Evolutionary conservation across 2,888 invertebrate species (phyloP), one percentile per base, ranked within the genome.

Genomic region (Macaria notata): DNA sequence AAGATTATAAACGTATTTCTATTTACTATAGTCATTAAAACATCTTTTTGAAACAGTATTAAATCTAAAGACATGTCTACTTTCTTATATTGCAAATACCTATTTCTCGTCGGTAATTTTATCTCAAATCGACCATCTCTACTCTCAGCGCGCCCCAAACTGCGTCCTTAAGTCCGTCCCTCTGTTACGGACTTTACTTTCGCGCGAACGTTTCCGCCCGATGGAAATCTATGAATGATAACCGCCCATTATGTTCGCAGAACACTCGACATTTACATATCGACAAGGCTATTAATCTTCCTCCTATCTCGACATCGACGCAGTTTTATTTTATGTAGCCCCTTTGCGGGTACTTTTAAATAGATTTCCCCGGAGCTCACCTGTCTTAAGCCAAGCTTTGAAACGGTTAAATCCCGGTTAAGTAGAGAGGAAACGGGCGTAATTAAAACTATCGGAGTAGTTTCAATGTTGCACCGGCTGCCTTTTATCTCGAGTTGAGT

Each of bases 201-300:
- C 72, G 75, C 79, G 77, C 76, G 77, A 76, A 78, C 79, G 76
- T 83, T 86, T 87, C 84, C 84, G 77, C 69, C 78, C 81, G 88
- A 87, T 87, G 83, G 82, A 83, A 87, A 88, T 88, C 88, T 88
- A 84, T 85, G 84, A 84, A 83, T 81, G 81, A 87, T 83, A 83
- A 76, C 78, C 76, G 73, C 72, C 70, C 71, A 71, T 72, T 73
- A 68, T 70, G 64, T 73, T 72, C 67, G 65, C 66, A 70, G 55
- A 67, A 70, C 70, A 70, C 66, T 64, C 64, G 69, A 72, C 72
- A 74, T 76, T 78, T 73, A 72, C 72, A 75, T 76, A 81, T 75
- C 75, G 71, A 77, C 75, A 69, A 61, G 65, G 75, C 71, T 72
- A 80, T 83, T 77, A 79, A 83, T 84, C 83, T 81, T 81, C 69